These are phyloP conservation scores for Coturnix japonica DNA, from an alignment of 2,113 vertebrate species.

Conservation along the genomic window DNA sequence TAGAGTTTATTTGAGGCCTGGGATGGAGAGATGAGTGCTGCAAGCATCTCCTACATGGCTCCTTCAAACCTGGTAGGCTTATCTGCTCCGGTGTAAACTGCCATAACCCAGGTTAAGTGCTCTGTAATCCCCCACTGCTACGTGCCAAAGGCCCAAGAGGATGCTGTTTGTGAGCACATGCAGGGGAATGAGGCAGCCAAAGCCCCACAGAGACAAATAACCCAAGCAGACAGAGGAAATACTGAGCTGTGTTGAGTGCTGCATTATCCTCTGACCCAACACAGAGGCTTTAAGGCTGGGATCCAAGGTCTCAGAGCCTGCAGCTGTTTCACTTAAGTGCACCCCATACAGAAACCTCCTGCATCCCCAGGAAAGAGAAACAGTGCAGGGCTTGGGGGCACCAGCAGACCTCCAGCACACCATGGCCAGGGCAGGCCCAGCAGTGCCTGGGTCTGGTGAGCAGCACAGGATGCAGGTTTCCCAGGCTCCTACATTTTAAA, in stretches of 20 bases:
- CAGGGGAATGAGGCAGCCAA: background rate
- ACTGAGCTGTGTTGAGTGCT: background rate
- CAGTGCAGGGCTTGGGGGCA: background rate
- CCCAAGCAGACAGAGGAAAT: background rate
- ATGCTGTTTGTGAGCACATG: background rate
- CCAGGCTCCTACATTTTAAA: background rate
- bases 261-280: background rate
- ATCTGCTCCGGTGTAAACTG: background rate
- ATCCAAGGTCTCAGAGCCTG: background rate
- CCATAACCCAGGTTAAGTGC: background rate
- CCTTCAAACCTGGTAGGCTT: background rate
- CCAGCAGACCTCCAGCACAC: background rate
- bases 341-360: background rate
- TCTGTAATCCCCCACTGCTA: background rate
- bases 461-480: background rate
- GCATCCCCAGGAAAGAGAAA: background rate
- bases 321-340: background rate
- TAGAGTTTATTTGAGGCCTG: slow-evolving; percentile 33
- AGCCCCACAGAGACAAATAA: background rate
- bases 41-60: background rate
- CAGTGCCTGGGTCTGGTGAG: background rate
- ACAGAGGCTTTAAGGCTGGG: background rate
- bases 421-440: accelerated
- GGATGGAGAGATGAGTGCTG: background rate
- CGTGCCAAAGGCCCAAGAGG: background rate